phyloP scores from a whole-genome alignment of 2,797 vertebrate genomes.

The Loris lydekkerianus region DNA sequence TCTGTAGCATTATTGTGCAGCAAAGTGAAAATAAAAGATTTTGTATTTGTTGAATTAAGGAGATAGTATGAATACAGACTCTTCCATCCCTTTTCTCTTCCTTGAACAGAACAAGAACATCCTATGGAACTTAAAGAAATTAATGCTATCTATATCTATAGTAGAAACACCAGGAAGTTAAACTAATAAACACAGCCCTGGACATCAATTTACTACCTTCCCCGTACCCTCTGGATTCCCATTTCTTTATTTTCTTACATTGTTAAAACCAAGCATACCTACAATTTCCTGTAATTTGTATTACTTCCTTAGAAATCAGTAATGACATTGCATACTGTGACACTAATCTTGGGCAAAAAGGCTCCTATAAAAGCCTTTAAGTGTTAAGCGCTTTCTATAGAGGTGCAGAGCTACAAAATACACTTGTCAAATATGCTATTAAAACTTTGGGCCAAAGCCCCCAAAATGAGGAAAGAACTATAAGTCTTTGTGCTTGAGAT shows the following conservation, averaged over 20 bases:
- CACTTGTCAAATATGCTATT: constrained; percentile 12
- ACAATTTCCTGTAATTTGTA: background rate
- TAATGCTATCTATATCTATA: background rate
- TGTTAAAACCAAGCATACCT: constrained; percentile 41
- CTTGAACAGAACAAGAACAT: background rate
- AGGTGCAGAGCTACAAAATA: background rate
- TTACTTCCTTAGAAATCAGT: constrained; percentile 4
- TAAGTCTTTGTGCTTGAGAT: constrained; percentile 29
- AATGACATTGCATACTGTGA: background rate
- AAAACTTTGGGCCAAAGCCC: constrained; percentile 25
- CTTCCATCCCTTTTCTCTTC: background rate
- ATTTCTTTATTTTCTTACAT: background rate
- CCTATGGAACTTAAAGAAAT: background rate
- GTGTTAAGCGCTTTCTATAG: background rate
- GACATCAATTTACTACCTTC: constrained; percentile 2
- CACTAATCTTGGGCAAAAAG: background rate
- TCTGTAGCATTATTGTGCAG: background rate
- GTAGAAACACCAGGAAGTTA: constrained; percentile 39
- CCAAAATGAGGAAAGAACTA: background rate
- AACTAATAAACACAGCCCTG: background rate
- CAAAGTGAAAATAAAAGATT: background rate
- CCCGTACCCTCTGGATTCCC: background rate
- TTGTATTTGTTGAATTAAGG: background rate
- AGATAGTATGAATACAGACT: background rate
- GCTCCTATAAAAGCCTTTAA: background rate